phyloP scores from a whole-genome alignment of 2,888 invertebrate genomes.

The Plebejus argus region DNA sequence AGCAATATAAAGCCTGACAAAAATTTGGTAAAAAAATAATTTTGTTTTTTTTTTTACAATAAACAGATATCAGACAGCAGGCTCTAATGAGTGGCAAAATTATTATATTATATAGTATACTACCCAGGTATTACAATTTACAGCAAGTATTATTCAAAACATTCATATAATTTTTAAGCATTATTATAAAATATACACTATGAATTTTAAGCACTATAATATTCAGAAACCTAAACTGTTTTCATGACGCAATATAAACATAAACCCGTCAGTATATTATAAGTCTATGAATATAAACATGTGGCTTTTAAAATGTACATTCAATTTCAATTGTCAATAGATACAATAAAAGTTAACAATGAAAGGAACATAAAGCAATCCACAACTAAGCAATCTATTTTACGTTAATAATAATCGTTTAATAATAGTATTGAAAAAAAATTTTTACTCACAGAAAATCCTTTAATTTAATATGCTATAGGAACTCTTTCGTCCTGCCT shows the following conservation, averaged over 20 bases:
- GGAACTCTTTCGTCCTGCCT: not conserved
- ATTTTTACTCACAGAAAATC: slow-evolving; percentile 46
- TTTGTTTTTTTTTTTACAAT: too few species aligned
- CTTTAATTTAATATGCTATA: not conserved
- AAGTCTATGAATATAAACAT: slow-evolving; percentile 17
- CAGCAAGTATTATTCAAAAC: too few species aligned
- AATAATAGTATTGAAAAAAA: not conserved
- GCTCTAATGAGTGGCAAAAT: too few species aligned
- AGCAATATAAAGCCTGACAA: too few species aligned
- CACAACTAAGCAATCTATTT: not conserved
- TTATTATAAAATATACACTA: too few species aligned
- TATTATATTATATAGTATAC: too few species aligned
- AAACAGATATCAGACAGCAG: too few species aligned
- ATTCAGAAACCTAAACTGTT: not conserved
- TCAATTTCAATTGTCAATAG: not conserved
- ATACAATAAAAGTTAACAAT: not conserved
- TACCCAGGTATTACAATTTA: too few species aligned
- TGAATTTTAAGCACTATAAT: not conserved
- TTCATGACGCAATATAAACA: not conserved
- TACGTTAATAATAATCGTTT: not conserved
- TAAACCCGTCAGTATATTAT: too few species aligned
- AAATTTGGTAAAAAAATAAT: too few species aligned
- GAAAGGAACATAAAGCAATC: not conserved
- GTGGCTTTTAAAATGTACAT: not conserved
- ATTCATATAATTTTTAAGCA: too few species aligned